Percentiles rank a stretch among this genome's conserved stretches.
phyloP scores from a whole-genome alignment of 2,113 vertebrate genomes.

The Turnix velox region DNA sequence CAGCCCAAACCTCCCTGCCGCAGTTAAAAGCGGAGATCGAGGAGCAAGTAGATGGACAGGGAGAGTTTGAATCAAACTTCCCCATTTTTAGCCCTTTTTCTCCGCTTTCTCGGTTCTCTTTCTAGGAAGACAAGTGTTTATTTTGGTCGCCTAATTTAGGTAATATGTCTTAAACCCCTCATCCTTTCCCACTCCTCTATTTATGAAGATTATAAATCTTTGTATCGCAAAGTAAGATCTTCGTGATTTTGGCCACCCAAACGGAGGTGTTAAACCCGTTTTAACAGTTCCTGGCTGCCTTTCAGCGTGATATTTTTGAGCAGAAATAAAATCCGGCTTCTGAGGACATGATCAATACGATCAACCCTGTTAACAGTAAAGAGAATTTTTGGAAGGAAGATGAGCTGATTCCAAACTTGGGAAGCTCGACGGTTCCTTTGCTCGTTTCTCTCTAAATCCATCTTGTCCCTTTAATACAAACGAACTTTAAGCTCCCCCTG shows the following conservation, averaged over 20 bases:
- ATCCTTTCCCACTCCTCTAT: background rate
- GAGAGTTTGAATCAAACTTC: background rate
- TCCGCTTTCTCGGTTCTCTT: background rate
- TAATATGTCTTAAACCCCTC: background rate
- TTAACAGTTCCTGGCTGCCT: background rate
- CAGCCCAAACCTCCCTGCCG: background rate
- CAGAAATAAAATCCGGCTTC: background rate
- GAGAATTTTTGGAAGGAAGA: background rate
- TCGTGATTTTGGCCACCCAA: background rate
- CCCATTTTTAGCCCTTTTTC: background rate
- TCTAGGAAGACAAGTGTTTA: background rate
- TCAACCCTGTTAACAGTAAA: too few relatives aligned
- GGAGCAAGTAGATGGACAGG: background rate
- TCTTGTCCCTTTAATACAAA: slow-evolving; percentile 59
- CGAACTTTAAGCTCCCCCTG: slow-evolving; percentile 52
- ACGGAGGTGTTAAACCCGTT: background rate
- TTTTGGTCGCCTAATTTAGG: background rate
- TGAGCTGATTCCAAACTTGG: background rate
- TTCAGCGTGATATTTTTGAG: background rate
- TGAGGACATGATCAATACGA: background rate
- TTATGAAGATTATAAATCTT: background rate
- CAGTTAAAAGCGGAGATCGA: background rate
- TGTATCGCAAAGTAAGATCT: background rate
- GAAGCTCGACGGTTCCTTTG: background rate
- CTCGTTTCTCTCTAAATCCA: slow-evolving; percentile 9